Base-by-base conservation (phyloP, 2,113 vertebrate genomes). In the Gavia stellata region DNA sequence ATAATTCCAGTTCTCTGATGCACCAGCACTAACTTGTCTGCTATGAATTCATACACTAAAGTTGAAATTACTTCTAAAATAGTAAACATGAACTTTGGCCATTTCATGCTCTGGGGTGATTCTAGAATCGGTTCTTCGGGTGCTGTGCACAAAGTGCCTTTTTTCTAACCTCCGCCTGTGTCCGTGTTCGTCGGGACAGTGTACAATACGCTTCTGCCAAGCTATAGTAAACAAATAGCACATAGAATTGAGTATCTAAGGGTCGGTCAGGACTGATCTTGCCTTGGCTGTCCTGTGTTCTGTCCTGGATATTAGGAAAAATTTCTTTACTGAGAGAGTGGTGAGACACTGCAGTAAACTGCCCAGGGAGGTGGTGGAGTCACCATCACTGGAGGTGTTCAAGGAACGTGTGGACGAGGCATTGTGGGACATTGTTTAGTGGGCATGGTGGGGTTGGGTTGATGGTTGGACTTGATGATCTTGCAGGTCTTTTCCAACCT, bases 1-100 rank as follows among this genome's bases (percentile, higher is more conserved):
- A 67, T 95, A 91, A 86, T 93, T 94, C 29, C 49, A 52, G 31
- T 59, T 82, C 92, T 97, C 96, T 97, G 96, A 97, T 97, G 96
- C 81, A 77, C 96, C 80, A 96, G 96, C 85, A 63, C 77, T 85
- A 65, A 97, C 96, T 97, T 97, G 97, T 59, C 85, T 94, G 47
- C 82, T 87, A 23, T 50, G 90, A 92, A 81, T 96, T 94, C 74
- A 52, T 87, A 55, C 33, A 36, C 31, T 55, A 14, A 73, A 89
- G 62, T 14, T 4, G 3, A 94, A 97, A 94, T 96, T 83, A 65
- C 83, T 94, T 96, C 49, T 68, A 63, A 81, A 93, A 89, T 72
- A 58, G 79, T 87, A 95, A 97, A 96, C 90, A 70, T 90, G 94
- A 95, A 92, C 93, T 96, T 96, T 90, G 86, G 83, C 74, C 38